Evolutionary conservation across 2,113 vertebrate genomes (phyloP), one percentile per base, ranked within the genome.

Genomic region (Poicephalus meyeri): DNA sequence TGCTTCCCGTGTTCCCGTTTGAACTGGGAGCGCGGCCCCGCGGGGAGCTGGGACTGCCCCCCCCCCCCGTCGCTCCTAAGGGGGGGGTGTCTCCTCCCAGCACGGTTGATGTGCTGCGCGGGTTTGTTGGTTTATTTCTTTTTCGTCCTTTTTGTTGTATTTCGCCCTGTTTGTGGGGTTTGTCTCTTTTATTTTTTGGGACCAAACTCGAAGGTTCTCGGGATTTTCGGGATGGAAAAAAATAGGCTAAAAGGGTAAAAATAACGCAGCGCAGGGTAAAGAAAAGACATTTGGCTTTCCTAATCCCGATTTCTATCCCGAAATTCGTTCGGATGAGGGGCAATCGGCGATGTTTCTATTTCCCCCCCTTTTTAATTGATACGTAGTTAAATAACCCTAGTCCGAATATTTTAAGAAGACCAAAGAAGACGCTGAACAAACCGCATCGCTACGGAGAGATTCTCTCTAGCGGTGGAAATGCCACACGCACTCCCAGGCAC

Each of bases 1-100:
- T 95, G 95, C 46, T 88, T 69, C 52, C 64, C 88, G 50, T 63
- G 80, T 58, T 96, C 97, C 93, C 93, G 11, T 82, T 66, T 87
- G 89, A 97, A 86, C 88, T 85, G 93, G 92, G 81, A 94, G 8
- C 2, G 6, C 16, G 18, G 91, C 91, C 86, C 86, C 89, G 55
- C 55, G 33, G 55, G 55, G 55, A 58, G 33, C 55, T n/a, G 55
- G 55, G 55, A 21, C 56, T 16, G 9, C 23, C 13, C 13, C 13
- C 56, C 33, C 55, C 31, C 31, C 31, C 31, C 55, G 19, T n/a
- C 55, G 33, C 55, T 47, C 29, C 8, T 7, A 26, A 20, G 15
- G 24, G 20, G 19, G 18, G 7, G 7, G 13, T 37, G 29, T 33
- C 18, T 37, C n/a, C 53, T 12, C 35, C n/a, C 68, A 24, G 8